Base-by-base conservation (phyloP, 2,113 vertebrate species). In the Thalassarche chlororhynchos region DNA sequence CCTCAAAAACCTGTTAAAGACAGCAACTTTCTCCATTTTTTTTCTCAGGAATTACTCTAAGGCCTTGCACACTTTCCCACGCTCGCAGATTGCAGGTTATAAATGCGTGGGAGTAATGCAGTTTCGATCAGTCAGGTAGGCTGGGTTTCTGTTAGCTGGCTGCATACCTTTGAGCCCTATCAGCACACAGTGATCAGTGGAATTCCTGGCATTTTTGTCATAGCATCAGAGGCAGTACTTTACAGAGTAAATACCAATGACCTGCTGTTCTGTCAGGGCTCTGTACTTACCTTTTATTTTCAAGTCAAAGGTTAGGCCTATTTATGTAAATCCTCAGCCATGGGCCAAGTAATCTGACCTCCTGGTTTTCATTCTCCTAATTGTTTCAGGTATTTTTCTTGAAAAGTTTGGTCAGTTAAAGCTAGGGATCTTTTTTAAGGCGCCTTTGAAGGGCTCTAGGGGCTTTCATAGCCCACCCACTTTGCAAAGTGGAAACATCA, bases 201-300 rank as follows among this genome's bases (percentile, higher is more conserved):
- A 97, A 98, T 98, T 98, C 98, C 94, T 98, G 88, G 85, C 97
- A 98, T 98, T 98, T 98, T 98, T 98, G 96, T 94, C 97, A 98
- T 98, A 98, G 96, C 97, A 94, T 93, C 96, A 96, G 97, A 98
- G 93, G 98, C 97, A 96, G 79, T 90, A 87, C 97, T 98, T 98
- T 96, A 85, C 97, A 95, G 94, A 84, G 93, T 93, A 96, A 97
- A 98, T 94, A 98, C 97, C 98, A 98, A 94, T 97, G 98, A 98
- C 98, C 98, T 95, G 96, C 80, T 94, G 97, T 97, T 98, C 97
- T 98, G 97, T 94, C 96, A 96, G 97, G 97, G 96, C 94, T 98
- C 98, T 97, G 92, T 96, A 93, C 96, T 98, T 97, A 98, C 97
- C 97, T 98, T 98, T 98, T 98, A 98, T 98, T 98, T 98, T 97